Evolutionary conservation across 2,888 invertebrate species (phyloP).

Genomic region (Cryptophagus acutangulus): DNA sequence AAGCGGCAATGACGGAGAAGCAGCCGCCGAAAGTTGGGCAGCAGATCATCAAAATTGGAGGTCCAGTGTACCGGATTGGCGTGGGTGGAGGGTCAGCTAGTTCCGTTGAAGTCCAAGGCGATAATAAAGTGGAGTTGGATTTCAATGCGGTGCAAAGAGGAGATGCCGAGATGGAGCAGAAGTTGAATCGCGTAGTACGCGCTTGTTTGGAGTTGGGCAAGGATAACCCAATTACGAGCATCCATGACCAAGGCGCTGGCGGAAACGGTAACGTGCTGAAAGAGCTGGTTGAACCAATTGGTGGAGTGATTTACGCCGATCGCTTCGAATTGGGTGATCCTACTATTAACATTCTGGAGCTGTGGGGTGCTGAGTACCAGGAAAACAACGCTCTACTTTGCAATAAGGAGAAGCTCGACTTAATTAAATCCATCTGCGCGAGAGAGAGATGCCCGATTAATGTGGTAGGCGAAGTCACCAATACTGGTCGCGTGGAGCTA

Average conservation of each 20-base stretch:
- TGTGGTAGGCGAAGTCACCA: conserved; percentile 89
- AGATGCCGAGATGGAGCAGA: conserved; percentile 99
- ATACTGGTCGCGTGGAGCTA: conserved; percentile 66
- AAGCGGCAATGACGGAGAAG: conserved; percentile 75
- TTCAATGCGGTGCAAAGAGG: conserved; percentile 94
- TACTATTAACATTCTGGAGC: conserved; percentile 84
- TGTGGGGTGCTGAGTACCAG: conserved; percentile 99
- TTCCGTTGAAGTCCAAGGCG: conserved; percentile 91
- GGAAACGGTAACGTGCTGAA: conserved; percentile 97
- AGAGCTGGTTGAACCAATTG: conserved; percentile 91
- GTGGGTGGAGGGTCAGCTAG: conserved; percentile 99
- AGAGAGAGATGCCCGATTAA: conserved; percentile 87
- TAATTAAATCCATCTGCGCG: conserved; percentile 67
- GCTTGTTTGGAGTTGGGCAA: conserved; percentile 81
- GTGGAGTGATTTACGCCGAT: conserved; percentile 83
- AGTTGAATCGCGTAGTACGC: conserved; percentile 87
- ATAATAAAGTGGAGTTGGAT: conserved; percentile 79
- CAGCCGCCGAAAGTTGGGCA: conserved; percentile 73
- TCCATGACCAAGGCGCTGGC: conserved; percentile 99
- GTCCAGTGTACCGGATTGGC: conserved; percentile 95
- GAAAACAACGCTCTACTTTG: conserved; percentile 91
- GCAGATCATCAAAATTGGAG: conserved; percentile 91
- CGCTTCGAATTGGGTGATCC: conserved; percentile 91
- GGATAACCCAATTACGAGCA: conserved; percentile 85
- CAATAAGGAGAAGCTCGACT: conserved; percentile 56